These are phyloP conservation scores for Taphrorychus bicolor DNA, from an alignment of 2,888 invertebrate species.

Conservation along the genomic window DNA sequence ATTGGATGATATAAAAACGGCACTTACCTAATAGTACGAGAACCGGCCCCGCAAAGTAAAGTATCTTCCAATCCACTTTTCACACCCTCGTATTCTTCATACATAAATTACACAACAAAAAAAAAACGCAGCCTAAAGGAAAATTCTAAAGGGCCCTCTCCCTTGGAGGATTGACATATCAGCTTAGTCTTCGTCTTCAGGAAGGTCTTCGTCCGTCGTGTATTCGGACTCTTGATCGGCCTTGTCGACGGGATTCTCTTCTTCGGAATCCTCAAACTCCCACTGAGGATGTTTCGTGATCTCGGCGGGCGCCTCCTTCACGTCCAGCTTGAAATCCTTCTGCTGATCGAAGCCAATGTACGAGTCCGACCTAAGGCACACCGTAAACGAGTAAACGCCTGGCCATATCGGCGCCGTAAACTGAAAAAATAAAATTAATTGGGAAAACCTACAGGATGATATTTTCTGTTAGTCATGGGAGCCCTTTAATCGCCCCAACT, in stretches of 20 bases:
- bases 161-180: neutral
- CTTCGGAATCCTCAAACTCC: slow-evolving; percentile 95
- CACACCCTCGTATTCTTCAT: too few species aligned
- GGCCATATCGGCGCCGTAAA: slow-evolving; percentile 97
- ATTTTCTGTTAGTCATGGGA: too few species aligned
- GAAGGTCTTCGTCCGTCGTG: slow-evolving; percentile 72
- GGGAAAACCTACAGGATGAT: too few species aligned
- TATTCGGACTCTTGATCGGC: slow-evolving; percentile 72
- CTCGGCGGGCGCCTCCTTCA: slow-evolving; percentile 92
- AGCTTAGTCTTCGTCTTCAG: slow-evolving; percentile 56
- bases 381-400: slow-evolving; percentile 90
- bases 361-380: slow-evolving; percentile 94
- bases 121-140: slow-evolving; percentile 7
- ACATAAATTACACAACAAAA: neutral
- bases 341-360: slow-evolving; percentile 97
- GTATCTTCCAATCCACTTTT: slow-evolving; percentile 10
- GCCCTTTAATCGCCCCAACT: too few species aligned
- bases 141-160: neutral
- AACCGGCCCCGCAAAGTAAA: slow-evolving; percentile 1
- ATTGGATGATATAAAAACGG: too few species aligned
- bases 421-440: too few species aligned
- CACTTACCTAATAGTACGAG: too few species aligned
- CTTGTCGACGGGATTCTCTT: slow-evolving; percentile 66
- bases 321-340: slow-evolving; percentile 95
- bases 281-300: slow-evolving; percentile 95